Base-by-base conservation (phyloP, 2,888 invertebrate genomes). In the Rhorus exstirpatorius region DNA sequence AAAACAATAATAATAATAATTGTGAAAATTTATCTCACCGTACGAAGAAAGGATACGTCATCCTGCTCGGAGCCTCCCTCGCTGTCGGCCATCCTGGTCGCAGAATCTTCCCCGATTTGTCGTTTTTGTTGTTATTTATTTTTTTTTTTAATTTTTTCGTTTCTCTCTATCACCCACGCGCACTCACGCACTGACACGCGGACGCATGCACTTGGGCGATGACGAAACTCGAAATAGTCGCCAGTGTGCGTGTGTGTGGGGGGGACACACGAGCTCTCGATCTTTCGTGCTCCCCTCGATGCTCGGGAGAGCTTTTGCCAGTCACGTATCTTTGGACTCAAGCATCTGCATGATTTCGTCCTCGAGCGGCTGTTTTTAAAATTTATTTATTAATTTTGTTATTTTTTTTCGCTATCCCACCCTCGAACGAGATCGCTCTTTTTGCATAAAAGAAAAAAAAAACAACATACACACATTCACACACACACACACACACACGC, bases 11-110 rank as follows among this genome's bases (percentile, higher is more conserved):
- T 1, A 46, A 17, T 14, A 46, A 46, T 46, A 14, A 61, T 21
- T 0, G 41, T 14, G 4, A 81, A 46, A 46, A 31, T 76, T 71
- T 75, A 85, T 94, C 97, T 96, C 94, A 99, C 99, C 96, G 99
- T 99, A 92, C 99, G 97, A 91, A 99, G 96, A 95, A 99, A 99
- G 93, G 99, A 99, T 94, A 99, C 98, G 96, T 99, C 99, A 96
- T 99, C 99, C 94, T 99, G 99, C 94, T 99, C 99, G 92, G 99
- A 98, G 88, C 98, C 97, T 92, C 98, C 98, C 94, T 98, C 98
- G 92, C 97, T 97, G 94, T 98, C 98, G 93, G 97, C 97, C 98
- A 98, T 98, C 84, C 84, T 87, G 58, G 58, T 41, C 53, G 24
- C 72, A 19, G 68, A 58, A 61, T 63, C 60, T 19, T 19, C 61